phyloP scores from a whole-genome alignment of 2,797 vertebrate species.

The Tenualosa thibaudeaui region DNA sequence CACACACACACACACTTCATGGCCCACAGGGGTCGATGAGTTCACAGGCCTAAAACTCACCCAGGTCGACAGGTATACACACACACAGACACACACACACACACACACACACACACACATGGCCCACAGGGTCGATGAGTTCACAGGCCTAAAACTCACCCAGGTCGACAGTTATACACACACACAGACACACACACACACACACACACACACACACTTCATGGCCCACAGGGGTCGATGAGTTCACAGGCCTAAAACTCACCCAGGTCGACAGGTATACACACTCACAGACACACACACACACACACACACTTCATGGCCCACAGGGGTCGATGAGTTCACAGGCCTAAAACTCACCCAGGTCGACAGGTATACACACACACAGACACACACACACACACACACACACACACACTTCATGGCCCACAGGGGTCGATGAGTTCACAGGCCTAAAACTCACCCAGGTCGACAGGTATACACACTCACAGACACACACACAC shows the following conservation, averaged over 20 bases:
- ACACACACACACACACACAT: background rate
- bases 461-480: background rate
- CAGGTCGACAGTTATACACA: background rate
- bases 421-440: conserved; percentile 72
- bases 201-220: too few relatives aligned
- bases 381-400: too few relatives aligned
- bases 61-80: background rate
- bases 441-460: conserved; percentile 67
- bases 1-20: too few relatives aligned
- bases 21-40: conserved; percentile 72
- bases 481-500: conserved; percentile 43
- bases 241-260: conserved; percentile 67
- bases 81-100: too few relatives aligned
- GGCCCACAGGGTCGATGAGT: too few relatives aligned
- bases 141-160: background rate
- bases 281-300: too few relatives aligned
- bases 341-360: background rate
- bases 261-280: background rate
- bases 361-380: background rate
- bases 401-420: conserved; percentile 51
- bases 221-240: conserved; percentile 74
- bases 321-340: too few relatives aligned
- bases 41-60: conserved; percentile 67
- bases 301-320: background rate
- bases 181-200: too few relatives aligned